These are phyloP conservation scores for Asteroscopus sphinx DNA, from an alignment of 2,888 invertebrate genomes.

Conservation along the genomic window DNA sequence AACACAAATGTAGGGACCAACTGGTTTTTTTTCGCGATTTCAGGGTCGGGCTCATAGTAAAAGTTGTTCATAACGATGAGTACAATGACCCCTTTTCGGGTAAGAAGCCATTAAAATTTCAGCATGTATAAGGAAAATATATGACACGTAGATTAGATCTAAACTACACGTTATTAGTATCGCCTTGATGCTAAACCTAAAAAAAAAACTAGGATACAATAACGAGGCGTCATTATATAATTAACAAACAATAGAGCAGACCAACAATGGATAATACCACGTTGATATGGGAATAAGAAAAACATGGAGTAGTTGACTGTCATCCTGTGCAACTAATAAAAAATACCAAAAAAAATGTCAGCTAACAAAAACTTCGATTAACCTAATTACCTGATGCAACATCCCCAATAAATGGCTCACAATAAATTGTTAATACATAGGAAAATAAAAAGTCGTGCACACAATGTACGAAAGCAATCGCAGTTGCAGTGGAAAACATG, in stretches of 20 bases:
- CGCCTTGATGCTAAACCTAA: slow-evolving; percentile 50
- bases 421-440: slow-evolving; percentile 19
- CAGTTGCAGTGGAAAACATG: slow-evolving; percentile 36
- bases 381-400: slow-evolving; percentile 32
- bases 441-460: slow-evolving; percentile 18
- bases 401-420: slow-evolving; percentile 21
- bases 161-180: slow-evolving; percentile 42
- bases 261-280: slow-evolving; percentile 55
- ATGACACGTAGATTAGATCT: slow-evolving; percentile 38
- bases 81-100: too few species aligned
- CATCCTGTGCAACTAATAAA: slow-evolving; percentile 26
- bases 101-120: too few species aligned
- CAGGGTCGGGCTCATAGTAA: too few species aligned
- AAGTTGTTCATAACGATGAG: too few species aligned
- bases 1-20: too few species aligned
- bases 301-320: slow-evolving; percentile 35
- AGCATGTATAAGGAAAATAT: slow-evolving; percentile 31
- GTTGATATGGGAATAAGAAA: slow-evolving; percentile 46
- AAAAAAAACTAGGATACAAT: slow-evolving; percentile 55
- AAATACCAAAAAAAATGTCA: too few species aligned
- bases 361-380: background rate
- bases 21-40: too few species aligned
- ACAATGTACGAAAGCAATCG: slow-evolving; percentile 12
- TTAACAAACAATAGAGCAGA: slow-evolving; percentile 55
- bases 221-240: slow-evolving; percentile 48